A percentile compares a stretch with the other conserved stretches of the same genome.
phyloP scores from a whole-genome alignment of 2,113 vertebrate genomes.

The Speoplatyrhinus poulsoni region DNA sequence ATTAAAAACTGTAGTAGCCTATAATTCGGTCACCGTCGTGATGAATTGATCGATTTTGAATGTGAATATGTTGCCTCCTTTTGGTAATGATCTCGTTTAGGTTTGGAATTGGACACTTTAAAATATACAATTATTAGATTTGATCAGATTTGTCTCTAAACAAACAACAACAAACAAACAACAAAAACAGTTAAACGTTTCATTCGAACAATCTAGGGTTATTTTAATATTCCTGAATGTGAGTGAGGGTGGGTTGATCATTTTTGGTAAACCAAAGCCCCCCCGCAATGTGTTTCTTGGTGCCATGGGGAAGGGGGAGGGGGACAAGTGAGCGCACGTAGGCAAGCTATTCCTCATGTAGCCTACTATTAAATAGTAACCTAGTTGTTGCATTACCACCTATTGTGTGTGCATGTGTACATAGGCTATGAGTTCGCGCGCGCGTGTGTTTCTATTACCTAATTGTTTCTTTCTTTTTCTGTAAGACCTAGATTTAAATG shows the following conservation, averaged over 20 bases:
- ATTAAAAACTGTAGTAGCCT: neutral
- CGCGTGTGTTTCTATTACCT: neutral
- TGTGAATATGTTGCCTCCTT: conserved; percentile 30
- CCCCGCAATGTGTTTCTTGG: conserved; percentile 34
- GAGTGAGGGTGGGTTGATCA: neutral
- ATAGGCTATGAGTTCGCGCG: neutral
- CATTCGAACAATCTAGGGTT: neutral
- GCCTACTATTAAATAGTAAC: conserved; percentile 17
- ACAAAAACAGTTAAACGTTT: neutral
- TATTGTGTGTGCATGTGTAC: neutral
- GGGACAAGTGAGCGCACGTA: conserved; percentile 56
- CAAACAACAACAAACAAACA: too few species aligned
- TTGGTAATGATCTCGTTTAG: neutral
- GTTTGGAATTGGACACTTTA: neutral
- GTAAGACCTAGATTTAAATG: too few species aligned
- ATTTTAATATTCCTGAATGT: neutral
- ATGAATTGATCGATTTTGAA: conserved; percentile 6
- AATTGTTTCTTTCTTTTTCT: neutral
- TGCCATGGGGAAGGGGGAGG: conserved; percentile 24
- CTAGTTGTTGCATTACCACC: conserved; percentile 3
- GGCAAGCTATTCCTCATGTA: conserved; percentile 54
- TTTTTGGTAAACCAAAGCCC: neutral
- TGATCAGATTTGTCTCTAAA: neutral
- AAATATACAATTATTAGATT: neutral
- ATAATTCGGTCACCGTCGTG: neutral